A percentile compares a stretch with the other conserved stretches of the same genome.
Conservation (phyloP, 2,113 vertebrate species). For the Siniperca chuatsi region DNA sequence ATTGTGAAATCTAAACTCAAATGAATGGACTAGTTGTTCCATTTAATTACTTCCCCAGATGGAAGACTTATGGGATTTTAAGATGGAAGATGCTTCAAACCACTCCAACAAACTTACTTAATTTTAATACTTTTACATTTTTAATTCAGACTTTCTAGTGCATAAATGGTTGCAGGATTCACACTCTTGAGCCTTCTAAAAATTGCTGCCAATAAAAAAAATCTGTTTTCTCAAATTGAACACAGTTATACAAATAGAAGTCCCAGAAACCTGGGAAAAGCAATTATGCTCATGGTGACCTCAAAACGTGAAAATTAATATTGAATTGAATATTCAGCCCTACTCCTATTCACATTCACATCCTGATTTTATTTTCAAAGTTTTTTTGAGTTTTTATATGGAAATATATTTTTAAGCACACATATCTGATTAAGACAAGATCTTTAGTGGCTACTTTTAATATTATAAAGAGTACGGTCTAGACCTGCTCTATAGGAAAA, state of each 20-base stretch:
- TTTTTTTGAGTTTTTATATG: not conserved
- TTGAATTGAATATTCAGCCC: not conserved
- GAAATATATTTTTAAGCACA: not conserved
- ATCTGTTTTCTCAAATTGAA: not conserved
- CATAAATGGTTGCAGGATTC: constrained; percentile 6
- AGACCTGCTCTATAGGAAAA: no score
- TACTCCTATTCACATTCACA: not conserved
- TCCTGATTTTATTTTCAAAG: not conserved
- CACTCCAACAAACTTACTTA: not conserved
- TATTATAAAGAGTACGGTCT: no score
- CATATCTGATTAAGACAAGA: not conserved
- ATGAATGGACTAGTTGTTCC: not conserved
- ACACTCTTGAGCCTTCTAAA: not conserved
- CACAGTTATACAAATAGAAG: not conserved
- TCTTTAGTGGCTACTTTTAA: constrained; percentile 21
- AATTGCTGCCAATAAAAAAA: constrained; percentile 3
- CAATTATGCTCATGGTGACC: constrained; percentile 11
- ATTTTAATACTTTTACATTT: constrained; percentile 16
- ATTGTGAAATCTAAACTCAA: not conserved
- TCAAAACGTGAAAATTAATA: not conserved
- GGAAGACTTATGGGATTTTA: constrained; percentile 1
- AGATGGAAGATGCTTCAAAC: not conserved
- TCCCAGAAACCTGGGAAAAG: not conserved
- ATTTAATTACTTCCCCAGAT: constrained; percentile 11
- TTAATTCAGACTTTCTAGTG: not conserved